Base-by-base conservation (phyloP, 2,797 vertebrate genomes). In the Parambassis ranga region DNA sequence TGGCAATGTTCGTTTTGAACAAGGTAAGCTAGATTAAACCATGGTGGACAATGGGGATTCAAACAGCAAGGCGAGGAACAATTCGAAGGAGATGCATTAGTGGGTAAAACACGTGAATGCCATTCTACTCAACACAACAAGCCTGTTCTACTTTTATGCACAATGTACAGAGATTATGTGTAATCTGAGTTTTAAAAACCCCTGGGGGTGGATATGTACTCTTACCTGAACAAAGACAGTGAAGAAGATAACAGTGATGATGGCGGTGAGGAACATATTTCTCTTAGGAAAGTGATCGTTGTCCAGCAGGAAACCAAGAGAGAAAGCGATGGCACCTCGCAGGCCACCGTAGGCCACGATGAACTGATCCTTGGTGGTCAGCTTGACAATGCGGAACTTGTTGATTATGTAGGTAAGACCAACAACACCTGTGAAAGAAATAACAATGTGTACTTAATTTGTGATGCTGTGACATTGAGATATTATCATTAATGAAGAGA, bases 181-280 rank as follows among this genome's bases (percentile, higher is more conserved):
- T n/a, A n/a, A n/a, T n/a, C n/a, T n/a, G n/a, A n/a, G n/a, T n/a
- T n/a, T n/a, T n/a, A n/a, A n/a, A n/a, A n/a, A n/a, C n/a, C n/a
- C n/a, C n/a, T n/a, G n/a, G n/a, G n/a, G n/a, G n/a, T n/a, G n/a
- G 15, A 7, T 7, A 1, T 16, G 9, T 2, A 4, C 72, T 67
- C 56, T 1, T 72, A 97, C 98, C 96, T 99, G 98, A 71, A 99
- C 97, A 1, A 99, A 99, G 27, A 99, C 98, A 0, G 98, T 99
- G 91, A 98, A 99, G 92, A 98, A 99, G 89, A 99, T 94, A 50
- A 98, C 96, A 0, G 97, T 99, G 92, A 99, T 99, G 92, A 98
- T 96, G 82, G 96, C 96, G 0, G 97, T 98, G 65, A 99, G 95
- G 90, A 99, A 99, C 92, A 98, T 94, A 10, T 94, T 75, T 49